Conservation (phyloP, 2,113 vertebrate genomes). For the Chloropsis cyanopogon region DNA sequence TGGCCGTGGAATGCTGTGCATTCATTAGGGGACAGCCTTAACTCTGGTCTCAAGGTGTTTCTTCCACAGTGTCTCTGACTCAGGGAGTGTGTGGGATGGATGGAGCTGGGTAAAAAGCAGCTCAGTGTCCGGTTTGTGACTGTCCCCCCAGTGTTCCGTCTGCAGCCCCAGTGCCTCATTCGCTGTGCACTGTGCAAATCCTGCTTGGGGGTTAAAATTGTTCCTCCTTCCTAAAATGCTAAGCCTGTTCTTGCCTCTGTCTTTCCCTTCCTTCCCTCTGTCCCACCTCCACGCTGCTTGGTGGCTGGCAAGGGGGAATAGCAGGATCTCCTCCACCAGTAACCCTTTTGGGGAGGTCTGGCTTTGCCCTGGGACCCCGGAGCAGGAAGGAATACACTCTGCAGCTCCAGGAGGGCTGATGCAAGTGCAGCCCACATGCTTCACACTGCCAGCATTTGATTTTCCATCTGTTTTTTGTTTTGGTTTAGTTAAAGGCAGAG, state of each 20-base stretch:
- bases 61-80: not conserved
- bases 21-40: not conserved
- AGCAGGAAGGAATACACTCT: not conserved
- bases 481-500: constrained; percentile 22
- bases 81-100: not conserved
- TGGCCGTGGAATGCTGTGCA: accelerated
- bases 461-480: constrained; percentile 63
- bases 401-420: not conserved
- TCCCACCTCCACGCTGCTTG: not conserved
- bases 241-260: not conserved
- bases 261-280: not conserved
- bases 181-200: accelerated
- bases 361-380: not conserved
- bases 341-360: not conserved
- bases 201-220: not conserved
- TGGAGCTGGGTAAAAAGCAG: not conserved
- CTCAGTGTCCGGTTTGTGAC: not conserved
- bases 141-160: not conserved
- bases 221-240: not conserved
- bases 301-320: not conserved
- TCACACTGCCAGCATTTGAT: constrained; percentile 25
- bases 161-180: not conserved
- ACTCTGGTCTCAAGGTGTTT: not conserved
- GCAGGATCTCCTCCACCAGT: not conserved
- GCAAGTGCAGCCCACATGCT: constrained; percentile 39